Evolutionary conservation across 2,113 vertebrate species (phyloP).

Genomic region (Tautogolabrus adspersus): DNA sequence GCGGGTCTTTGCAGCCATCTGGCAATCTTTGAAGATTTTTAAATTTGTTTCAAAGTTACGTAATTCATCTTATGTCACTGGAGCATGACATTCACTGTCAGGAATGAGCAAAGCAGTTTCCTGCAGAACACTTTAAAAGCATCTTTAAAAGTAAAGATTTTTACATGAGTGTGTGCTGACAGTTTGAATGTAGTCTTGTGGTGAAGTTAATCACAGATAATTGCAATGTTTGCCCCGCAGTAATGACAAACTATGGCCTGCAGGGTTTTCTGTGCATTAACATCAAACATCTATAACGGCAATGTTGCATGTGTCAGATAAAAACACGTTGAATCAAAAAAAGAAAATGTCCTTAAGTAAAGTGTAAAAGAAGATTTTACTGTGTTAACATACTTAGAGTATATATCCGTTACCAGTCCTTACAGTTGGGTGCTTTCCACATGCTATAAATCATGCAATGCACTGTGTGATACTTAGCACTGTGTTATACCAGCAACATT

Average conservation of each 20-base stretch:
- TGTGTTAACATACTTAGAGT: background rate
- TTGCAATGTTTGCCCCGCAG: slow-evolving; percentile 19
- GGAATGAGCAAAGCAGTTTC: background rate
- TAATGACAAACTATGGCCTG: slow-evolving; percentile 17
- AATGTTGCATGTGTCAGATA: background rate
- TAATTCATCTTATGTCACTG: background rate
- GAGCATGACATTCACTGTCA: background rate
- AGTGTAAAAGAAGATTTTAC: background rate
- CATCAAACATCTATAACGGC: background rate
- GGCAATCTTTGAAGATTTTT: slow-evolving; percentile 4
- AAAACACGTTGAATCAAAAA: background rate
- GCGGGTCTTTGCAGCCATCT: slow-evolving; percentile 25
- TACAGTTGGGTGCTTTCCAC: slow-evolving; percentile 48
- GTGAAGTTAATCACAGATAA: slow-evolving; percentile 28
- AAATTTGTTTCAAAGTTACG: slow-evolving; percentile 1
- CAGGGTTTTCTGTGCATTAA: slow-evolving; percentile 1
- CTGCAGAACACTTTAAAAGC: background rate
- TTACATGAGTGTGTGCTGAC: slow-evolving; percentile 2
- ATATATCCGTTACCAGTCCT: background rate
- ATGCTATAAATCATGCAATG: slow-evolving; percentile 32
- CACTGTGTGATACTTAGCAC: background rate
- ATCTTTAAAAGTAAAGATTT: background rate
- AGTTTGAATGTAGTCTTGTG: slow-evolving; percentile 21
- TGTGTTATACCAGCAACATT: background rate
- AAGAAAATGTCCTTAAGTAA: background rate